Conservation (phyloP, 2,888 invertebrate species). For the Cremastinae sp. region DNA sequence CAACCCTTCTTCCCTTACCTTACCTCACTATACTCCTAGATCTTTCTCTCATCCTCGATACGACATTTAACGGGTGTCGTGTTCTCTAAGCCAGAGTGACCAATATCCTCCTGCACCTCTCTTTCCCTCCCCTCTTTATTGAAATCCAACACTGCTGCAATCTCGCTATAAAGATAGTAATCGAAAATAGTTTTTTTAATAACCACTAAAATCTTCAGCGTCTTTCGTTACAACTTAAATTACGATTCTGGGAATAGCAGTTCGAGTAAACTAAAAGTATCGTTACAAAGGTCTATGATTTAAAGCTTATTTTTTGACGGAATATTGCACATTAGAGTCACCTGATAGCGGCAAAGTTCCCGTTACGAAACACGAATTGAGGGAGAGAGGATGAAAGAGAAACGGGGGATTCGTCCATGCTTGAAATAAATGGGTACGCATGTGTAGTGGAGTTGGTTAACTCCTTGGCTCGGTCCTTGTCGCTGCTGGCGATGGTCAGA, state of each 20-base stretch:
- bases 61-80: conserved; percentile 73
- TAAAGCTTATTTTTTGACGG: not conserved
- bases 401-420: conserved; percentile 61
- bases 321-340: conserved; percentile 40
- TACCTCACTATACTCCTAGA: conserved; percentile 13
- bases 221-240: no score
- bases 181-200: no score
- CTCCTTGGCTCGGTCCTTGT: conserved; percentile 67
- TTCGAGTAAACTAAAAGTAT: no score
- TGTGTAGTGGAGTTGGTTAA: conserved; percentile 68
- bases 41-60: conserved; percentile 53
- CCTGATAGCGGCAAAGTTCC: conserved; percentile 39
- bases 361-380: not conserved
- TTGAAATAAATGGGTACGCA: conserved; percentile 71
- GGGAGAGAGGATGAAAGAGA: not conserved
- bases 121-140: not conserved
- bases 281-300: no score
- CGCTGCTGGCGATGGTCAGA: conserved; percentile 44
- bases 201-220: no score
- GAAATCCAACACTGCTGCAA: not conserved
- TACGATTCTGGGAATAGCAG: no score
- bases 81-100: conserved; percentile 52
- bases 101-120: conserved; percentile 13
- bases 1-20: conserved; percentile 36
- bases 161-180: not conserved